Percentiles rank a stretch among this genome's conserved stretches.
These are phyloP conservation scores for Dreissena polymorpha DNA, from an alignment of 1,140 invertebrate genomes.

Conservation along the genomic window DNA sequence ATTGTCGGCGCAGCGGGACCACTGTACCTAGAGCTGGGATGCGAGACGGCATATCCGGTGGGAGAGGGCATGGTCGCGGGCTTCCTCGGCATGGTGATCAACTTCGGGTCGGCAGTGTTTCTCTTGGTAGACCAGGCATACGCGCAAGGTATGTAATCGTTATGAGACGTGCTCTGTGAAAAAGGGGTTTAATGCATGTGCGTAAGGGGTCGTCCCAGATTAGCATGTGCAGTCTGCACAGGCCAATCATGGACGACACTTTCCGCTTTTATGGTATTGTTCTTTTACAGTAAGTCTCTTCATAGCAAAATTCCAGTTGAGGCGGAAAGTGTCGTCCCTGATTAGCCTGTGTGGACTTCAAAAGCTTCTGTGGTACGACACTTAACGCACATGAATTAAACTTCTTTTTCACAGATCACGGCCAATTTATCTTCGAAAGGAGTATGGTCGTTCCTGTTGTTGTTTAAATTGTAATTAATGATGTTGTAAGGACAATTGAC, in stretches of 20 bases:
- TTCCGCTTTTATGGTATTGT: too few relatives aligned
- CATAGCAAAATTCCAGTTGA: too few relatives aligned
- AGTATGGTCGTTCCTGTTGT: neutral
- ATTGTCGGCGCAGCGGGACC: constrained; percentile 79
- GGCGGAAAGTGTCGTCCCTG: too few relatives aligned
- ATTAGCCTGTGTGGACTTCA: neutral
- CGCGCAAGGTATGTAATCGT: constrained; percentile 22
- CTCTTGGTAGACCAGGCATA: constrained; percentile 76
- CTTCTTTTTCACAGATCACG: too few relatives aligned
- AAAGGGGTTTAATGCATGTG: too few relatives aligned
- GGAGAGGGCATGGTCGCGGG: constrained; percentile 80
- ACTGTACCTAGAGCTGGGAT: constrained; percentile 80
- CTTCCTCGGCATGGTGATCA: constrained; percentile 79
- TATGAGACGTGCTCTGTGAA: too few relatives aligned
- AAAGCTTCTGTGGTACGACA: neutral
- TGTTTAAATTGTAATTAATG: neutral
- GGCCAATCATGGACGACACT: too few relatives aligned
- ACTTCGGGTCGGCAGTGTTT: constrained; percentile 76
- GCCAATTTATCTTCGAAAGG: neutral
- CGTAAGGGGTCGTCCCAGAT: too few relatives aligned
- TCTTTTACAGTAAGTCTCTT: too few relatives aligned
- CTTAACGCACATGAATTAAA: too few relatives aligned
- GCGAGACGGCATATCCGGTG: constrained; percentile 81
- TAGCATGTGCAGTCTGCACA: too few relatives aligned
- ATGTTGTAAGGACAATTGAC: neutral